Percentiles rank a stretch among this genome's conserved stretches.
Conservation (phyloP, 2,797 vertebrate species). For the Syndactyla subalaris region DNA sequence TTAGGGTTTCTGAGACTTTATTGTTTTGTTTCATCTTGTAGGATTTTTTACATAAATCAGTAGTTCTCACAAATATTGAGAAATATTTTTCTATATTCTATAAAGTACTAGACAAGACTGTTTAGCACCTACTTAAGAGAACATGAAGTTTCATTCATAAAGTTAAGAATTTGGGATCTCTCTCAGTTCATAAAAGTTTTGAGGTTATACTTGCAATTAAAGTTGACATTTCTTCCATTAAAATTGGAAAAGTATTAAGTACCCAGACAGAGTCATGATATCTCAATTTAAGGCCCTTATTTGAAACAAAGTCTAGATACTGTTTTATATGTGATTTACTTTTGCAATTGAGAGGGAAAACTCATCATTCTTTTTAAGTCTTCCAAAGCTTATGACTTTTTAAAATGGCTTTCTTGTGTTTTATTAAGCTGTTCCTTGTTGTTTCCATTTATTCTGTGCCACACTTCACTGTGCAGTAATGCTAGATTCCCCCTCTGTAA, state of each 20-base stretch:
- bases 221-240: not conserved
- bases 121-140: not conserved
- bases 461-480: not conserved
- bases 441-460: not conserved
- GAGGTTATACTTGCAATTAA: not conserved
- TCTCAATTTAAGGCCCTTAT: not conserved
- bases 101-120: not conserved
- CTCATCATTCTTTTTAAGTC: not conserved
- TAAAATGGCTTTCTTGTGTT: not conserved
- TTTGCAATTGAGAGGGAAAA: not conserved
- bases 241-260: not conserved
- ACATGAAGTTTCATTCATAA: not conserved
- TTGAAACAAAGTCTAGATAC: not conserved
- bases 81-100: not conserved
- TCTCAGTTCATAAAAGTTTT: not conserved
- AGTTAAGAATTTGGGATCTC: not conserved
- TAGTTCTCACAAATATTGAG: not conserved
- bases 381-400: not conserved
- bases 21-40: not conserved
- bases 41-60: not conserved
- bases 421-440: not conserved
- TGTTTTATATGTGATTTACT: not conserved
- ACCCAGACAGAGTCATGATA: not conserved
- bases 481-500: not conserved
- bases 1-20: not conserved